Conservation (phyloP, 2,797 vertebrate genomes). For the Rhinichthys osculus region DNA sequence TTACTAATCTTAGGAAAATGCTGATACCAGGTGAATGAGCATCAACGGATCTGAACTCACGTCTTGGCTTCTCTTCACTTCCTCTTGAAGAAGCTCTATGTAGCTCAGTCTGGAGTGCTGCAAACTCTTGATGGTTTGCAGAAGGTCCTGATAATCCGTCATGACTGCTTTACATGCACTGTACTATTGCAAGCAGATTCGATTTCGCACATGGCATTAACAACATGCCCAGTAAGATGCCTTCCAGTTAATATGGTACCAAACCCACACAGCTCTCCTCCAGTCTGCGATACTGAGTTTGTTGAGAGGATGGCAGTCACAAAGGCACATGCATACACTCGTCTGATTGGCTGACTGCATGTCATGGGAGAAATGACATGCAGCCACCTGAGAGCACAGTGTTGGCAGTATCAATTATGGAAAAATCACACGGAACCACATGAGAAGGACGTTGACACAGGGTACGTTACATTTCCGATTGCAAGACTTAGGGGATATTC, state of each 20-base stretch:
- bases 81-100: constrained; percentile 74
- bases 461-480: background rate
- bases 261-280: constrained; percentile 43
- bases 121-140: constrained; percentile 58
- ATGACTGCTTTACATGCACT: constrained; percentile 55
- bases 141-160: constrained; percentile 62
- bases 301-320: constrained; percentile 16
- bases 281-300: constrained; percentile 49
- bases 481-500: background rate
- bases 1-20: constrained; percentile 1
- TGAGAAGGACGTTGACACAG: background rate
- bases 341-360: constrained; percentile 33
- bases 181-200: constrained; percentile 4
- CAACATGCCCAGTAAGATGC: background rate
- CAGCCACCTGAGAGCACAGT: constrained; percentile 38
- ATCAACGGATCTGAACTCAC: constrained; percentile 64
- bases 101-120: constrained; percentile 68
- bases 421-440: constrained; percentile 42
- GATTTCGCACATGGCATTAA: constrained; percentile 38
- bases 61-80: constrained; percentile 71
- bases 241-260: background rate
- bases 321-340: constrained; percentile 3
- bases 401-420: constrained; percentile 45
- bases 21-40: background rate
- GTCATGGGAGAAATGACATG: constrained; percentile 32